Evolutionary conservation across 2,113 vertebrate species (phyloP), one percentile per base, ranked within the genome.

Genomic region (Silurus meridionalis): DNA sequence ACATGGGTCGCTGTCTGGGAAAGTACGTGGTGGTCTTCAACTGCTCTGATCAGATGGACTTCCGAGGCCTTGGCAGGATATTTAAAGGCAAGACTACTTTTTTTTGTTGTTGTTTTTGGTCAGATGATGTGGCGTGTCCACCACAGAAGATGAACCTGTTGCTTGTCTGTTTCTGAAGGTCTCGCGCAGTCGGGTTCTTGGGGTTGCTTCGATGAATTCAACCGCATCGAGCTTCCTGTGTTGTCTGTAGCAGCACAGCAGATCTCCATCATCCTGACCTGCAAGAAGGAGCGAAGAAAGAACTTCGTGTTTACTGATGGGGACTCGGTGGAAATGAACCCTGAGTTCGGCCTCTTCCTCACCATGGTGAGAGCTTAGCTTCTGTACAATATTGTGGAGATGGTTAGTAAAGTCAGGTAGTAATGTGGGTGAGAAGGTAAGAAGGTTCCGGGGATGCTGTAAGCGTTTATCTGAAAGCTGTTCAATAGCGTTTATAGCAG

Each of bases 201-300:
- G 98, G 98, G 98, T 58, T 99, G 97, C 91, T 99, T 99, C 90
- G 98, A 99, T 78, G 98, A 99, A 90, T 99, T 99, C 91, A 99
- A 99, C 91, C 97, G 97, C 52, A 99, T 99, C 15, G 95, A 99
- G 91, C 96, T 99, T 78, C 97, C 98, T 2, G 98, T 99, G 57
- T 91, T 99, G 23, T 99, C 98, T 0, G 98, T 99, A 66, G 98
- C 98, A 15, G 98, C 98, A 7, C 98, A 99, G 90, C 98, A 99
- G 93, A 98, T 99, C 80, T 96, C 97, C 7, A 95, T 97, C 78
- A 95, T 99, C 87, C 94, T 99, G 79, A 97, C 96, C 0, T 98
- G 97, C 92, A 99, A 97, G 92, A 99, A 99, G 87, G 97, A 99
- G 89, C 93, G 64, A 10, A 96, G 96, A 82, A 97, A 95, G 88